Base-by-base conservation (phyloP, 2,113 vertebrate species). In the Hippocampus barbouri region DNA sequence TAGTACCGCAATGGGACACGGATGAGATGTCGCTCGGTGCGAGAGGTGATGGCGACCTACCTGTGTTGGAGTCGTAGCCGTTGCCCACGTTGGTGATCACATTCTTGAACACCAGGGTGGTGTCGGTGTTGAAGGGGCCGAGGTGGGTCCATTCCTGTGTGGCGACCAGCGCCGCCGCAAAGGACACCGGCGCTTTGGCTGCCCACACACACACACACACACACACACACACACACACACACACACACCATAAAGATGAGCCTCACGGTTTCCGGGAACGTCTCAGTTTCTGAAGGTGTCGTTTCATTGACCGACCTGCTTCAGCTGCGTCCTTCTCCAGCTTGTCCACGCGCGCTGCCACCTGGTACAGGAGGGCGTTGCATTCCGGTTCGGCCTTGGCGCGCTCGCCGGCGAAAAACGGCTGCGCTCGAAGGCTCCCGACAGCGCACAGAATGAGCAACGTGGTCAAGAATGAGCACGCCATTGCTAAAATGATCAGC, bases 21-120 rank as follows among this genome's bases (percentile, higher is more conserved):
- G 5, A 51, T 21, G 18, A 7, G 5, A 8, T 51, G 49, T 18
- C 18, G 16, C 5, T 18, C 12, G 5, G 16, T 18, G 15, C 16
- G 34, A 8, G n/a, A 56, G 8, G 23, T 23, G 20, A 40, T n/a
- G 61, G 15, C 18, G 20, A 16, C 23, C 0, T 76, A 83, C 81
- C 81, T 57, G 72, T 73, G 7, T 12, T 2, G 1, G 15, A 1
- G 20, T 80, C 18, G 47, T 78, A 83, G 0, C 43, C 72, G 3
- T 73, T 67, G 3, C 81, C 47, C 0, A 78, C 21, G 64, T 83
- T 78, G 5, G 75, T 78, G 8, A 4, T 60, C 45, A 78, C 75
- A 23, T 1, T 75, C 68, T 25, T n/a, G 61, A 83, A 83, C 15
- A 62, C 5, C 38, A 80, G 60, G 0, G 15, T 41, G 23, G 6